Conservation (phyloP, 53 echinoderm and acorn worm species). For the Hippasteria phrygiana region DNA sequence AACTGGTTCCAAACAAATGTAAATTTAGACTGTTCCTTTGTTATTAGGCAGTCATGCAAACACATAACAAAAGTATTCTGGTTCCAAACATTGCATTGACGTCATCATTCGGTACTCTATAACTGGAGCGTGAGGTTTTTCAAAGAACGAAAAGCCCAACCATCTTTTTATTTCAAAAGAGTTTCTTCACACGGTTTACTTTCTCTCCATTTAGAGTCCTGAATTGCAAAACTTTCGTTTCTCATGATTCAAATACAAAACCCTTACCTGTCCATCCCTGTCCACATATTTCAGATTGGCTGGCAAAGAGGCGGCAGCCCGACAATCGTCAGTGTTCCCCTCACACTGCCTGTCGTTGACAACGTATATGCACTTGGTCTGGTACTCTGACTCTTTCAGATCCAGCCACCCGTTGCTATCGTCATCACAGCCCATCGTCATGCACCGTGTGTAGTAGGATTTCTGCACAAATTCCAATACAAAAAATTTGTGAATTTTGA, state of each 20-base stretch:
- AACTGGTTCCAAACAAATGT: too few relatives aligned
- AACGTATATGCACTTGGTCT: constrained; percentile 75
- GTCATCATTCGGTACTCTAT: too few relatives aligned
- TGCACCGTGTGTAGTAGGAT: neutral
- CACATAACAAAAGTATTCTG: too few relatives aligned
- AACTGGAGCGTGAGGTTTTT: too few relatives aligned
- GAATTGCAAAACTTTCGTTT: neutral
- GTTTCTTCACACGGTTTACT: too few relatives aligned
- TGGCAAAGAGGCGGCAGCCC: constrained; percentile 82
- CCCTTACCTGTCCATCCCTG: constrained; percentile 38
- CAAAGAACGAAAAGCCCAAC: too few relatives aligned
- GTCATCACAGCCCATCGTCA: constrained; percentile 75
- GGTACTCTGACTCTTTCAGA: constrained; percentile 74
- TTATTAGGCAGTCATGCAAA: too few relatives aligned
- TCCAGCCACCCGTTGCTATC: constrained; percentile 56
- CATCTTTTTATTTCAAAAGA: too few relatives aligned
- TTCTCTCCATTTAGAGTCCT: too few relatives aligned
- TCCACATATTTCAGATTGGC: constrained; percentile 74
- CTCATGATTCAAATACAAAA: neutral
- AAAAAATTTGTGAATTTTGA: neutral
- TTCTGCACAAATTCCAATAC: neutral
- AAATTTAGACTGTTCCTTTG: too few relatives aligned
- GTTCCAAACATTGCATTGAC: too few relatives aligned
- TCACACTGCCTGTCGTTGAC: constrained; percentile 68
- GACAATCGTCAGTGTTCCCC: constrained; percentile 42